phyloP scores from a whole-genome alignment of 2,113 vertebrate genomes.

The Zapus hudsonius region DNA sequence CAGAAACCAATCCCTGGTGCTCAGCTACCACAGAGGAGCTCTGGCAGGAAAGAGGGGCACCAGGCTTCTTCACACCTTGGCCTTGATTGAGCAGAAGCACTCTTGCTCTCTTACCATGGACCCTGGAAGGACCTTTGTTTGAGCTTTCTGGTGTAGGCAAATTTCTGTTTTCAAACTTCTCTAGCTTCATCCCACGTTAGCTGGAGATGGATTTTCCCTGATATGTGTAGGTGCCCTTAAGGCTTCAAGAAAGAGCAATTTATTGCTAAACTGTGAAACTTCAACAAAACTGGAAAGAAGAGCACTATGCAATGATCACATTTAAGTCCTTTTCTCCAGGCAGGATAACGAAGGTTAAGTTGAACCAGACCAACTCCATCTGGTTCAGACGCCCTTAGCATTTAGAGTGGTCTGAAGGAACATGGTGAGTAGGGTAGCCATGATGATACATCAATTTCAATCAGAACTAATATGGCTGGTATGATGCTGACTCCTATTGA shows the following conservation, averaged over 20 bases:
- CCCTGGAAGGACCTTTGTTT: not conserved
- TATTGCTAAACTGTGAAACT: constrained; percentile 36
- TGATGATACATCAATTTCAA: not conserved
- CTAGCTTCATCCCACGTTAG: not conserved
- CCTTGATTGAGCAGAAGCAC: not conserved
- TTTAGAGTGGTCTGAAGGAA: not conserved
- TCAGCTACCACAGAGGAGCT: fast-evolving
- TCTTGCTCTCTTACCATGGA: not conserved
- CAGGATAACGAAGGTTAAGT: fast-evolving
- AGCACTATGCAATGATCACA: not conserved
- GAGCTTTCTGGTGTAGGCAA: not conserved
- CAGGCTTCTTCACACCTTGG: not conserved
- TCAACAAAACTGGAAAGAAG: not conserved
- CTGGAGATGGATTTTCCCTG: not conserved
- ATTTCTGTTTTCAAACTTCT: not conserved
- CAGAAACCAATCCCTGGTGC: not conserved
- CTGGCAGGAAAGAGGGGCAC: fast-evolving
- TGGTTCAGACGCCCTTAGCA: not conserved
- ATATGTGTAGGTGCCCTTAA: not conserved
- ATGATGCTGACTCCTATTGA: not conserved
- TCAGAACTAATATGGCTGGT: not conserved
- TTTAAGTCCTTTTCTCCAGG: not conserved
- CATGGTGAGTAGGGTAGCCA: not conserved
- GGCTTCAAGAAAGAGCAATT: constrained; percentile 27
- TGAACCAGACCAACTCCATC: not conserved